Evolutionary conservation across 2,797 vertebrate genomes (phyloP).

Genomic region (Lepilemur septentrionalis): DNA sequence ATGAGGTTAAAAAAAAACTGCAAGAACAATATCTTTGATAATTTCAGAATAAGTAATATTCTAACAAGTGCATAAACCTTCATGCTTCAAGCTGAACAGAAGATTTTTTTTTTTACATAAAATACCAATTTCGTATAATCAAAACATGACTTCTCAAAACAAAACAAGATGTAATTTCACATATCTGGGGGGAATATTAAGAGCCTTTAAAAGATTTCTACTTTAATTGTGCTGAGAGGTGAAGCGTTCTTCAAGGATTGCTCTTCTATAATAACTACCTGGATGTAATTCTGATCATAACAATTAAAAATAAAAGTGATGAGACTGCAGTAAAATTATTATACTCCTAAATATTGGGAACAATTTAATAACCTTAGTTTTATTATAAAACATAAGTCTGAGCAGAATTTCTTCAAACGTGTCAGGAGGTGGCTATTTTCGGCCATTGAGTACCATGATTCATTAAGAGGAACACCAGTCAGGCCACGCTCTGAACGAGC

Average conservation of each 20-base stretch:
- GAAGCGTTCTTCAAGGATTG: constrained; percentile 58
- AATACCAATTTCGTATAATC: constrained; percentile 63
- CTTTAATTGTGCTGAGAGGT: constrained; percentile 70
- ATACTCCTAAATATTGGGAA: constrained; percentile 28
- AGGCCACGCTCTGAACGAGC: background rate
- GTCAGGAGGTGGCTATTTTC: background rate
- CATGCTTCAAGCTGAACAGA: constrained; percentile 27
- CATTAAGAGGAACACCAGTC: background rate
- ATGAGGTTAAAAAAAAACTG: constrained; percentile 20
- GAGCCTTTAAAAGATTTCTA: constrained; percentile 68
- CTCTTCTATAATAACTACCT: constrained; percentile 44
- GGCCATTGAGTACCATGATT: background rate
- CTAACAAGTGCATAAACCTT: constrained; percentile 41
- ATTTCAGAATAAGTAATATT: constrained; percentile 63
- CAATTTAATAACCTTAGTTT: constrained; percentile 22
- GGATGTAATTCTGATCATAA: constrained; percentile 53
- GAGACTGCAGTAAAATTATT: constrained; percentile 31
- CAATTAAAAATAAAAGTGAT: constrained; percentile 71
- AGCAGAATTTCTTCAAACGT: background rate
- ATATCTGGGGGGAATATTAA: constrained; percentile 68
- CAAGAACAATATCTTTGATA: constrained; percentile 65
- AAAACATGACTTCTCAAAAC: constrained; percentile 73
- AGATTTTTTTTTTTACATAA: background rate
- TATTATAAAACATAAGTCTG: background rate
- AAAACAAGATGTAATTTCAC: constrained; percentile 72